phyloP scores from a whole-genome alignment of 2,113 vertebrate genomes.

The Antennarius striatus region DNA sequence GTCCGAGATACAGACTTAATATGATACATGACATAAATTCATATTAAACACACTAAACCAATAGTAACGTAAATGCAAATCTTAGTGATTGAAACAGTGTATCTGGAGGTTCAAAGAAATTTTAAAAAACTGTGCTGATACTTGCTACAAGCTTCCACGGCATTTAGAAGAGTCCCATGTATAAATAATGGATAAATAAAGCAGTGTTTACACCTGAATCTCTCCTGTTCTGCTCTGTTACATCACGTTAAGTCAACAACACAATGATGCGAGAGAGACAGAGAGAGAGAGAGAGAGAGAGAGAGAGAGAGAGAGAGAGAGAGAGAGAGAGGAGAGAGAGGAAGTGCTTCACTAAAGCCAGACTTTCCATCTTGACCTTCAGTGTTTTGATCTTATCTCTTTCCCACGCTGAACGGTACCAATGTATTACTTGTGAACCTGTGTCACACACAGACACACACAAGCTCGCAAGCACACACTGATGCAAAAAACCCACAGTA shows the following conservation, averaged over 20 bases:
- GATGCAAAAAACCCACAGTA: too few species aligned
- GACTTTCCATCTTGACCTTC: conserved; percentile 52
- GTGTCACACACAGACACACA: conserved; percentile 6
- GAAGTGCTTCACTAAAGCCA: conserved; percentile 22
- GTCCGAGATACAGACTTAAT: too few species aligned
- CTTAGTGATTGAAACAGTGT: background rate
- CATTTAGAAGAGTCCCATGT: background rate
- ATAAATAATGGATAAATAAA: conserved; percentile 32
- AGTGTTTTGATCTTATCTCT: conserved; percentile 60
- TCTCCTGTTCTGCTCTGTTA: conserved; percentile 50
- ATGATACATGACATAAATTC: too few species aligned
- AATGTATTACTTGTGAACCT: conserved; percentile 7
- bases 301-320: conserved; percentile 8
- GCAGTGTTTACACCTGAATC: conserved; percentile 37
- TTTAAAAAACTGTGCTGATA: background rate
- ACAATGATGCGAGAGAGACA: background rate
- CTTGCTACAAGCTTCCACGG: background rate
- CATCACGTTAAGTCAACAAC: conserved; percentile 35
- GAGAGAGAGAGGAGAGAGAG: too few species aligned
- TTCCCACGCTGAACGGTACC: conserved; percentile 51
- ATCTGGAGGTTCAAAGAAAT: background rate
- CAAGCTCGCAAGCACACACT: background rate
- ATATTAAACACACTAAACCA: too few species aligned
- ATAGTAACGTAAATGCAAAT: too few species aligned
- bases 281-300: background rate